Evolutionary conservation across 2,797 vertebrate species (phyloP), one percentile per base, ranked within the genome.

Genomic region (Perdix hodgsoniae): DNA sequence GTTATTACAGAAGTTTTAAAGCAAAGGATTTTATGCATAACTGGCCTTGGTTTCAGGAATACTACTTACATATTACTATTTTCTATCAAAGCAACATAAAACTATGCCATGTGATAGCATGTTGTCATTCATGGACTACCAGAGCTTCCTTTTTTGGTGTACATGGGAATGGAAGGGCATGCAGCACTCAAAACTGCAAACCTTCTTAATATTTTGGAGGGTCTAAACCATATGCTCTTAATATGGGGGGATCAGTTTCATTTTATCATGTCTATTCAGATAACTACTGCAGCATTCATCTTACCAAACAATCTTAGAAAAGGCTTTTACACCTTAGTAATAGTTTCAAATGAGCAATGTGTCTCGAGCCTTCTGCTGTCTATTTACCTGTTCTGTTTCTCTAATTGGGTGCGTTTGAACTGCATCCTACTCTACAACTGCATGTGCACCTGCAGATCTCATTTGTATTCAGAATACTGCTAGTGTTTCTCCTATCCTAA

Each of bases 301-400:
- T 71, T 57, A 50, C 23, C 83, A 40, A 9, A 39, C 61, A 39
- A 27, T 49, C 83, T 37, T 5, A 21, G 45, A 2, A 7, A 19
- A 49, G 31, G 14, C n/a, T 67, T 88, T 42, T 69, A 5, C 42
- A 5, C 19, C 10, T 0, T 9, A 50, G 57, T 31, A 60, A 16
- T 56, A 45, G 66, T 74, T 83, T 75, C 65, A 86, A 86, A 59
- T 44, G 64, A 81, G 79, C 73, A 63, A 3, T 1, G 1, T 54
- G n/a, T n/a, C 45, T 65, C 17, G 47, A 92, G 64, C 86, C 86
- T 94, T 87, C 89, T 89, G 92, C 85, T 91, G 10, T 69, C 96
- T 93, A 31, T 95, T 96, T 94, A 91, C 94, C 91, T 94, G 89
- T 69, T 84, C 61, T 49, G 26, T 83, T 82, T 50, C 80, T 84